Evolutionary conservation across 2,888 invertebrate genomes (phyloP).

Genomic region (Teleogryllus oceanicus): DNA sequence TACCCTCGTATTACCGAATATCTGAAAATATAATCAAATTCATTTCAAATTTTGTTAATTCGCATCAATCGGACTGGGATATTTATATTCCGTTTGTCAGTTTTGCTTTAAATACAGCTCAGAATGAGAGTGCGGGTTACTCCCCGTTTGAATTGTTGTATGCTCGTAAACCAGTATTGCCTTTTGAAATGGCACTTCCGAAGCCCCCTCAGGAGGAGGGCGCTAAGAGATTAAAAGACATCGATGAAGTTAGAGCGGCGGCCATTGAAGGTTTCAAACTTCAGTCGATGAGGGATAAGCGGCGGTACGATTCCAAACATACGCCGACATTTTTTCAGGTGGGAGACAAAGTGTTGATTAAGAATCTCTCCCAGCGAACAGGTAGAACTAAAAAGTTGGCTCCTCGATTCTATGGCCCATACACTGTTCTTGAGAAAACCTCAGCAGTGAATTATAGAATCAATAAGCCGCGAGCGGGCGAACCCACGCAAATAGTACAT

Average conservation of each 20-base stretch:
- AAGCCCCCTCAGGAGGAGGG: neutral
- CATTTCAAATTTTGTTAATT: neutral
- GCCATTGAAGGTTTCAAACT: neutral
- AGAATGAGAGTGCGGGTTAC: neutral
- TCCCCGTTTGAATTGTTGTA: too few relatives aligned
- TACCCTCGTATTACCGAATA: too few relatives aligned
- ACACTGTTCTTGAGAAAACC: neutral
- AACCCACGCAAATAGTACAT: too few relatives aligned
- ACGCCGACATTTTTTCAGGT: neutral
- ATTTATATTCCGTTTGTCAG: neutral
- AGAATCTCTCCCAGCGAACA: neutral
- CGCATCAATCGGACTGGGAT: constrained; percentile 19
- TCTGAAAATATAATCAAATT: too few relatives aligned
- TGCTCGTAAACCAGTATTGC: neutral
- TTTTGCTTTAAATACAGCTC: neutral
- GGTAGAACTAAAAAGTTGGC: neutral
- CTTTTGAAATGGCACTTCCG: neutral
- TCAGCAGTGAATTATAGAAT: neutral
- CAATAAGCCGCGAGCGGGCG: neutral
- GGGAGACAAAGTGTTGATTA: neutral
- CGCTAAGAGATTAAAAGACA: neutral
- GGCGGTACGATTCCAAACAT: neutral
- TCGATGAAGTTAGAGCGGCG: neutral
- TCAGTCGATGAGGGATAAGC: neutral
- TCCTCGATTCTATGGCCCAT: neutral